A percentile compares a stretch with the other conserved stretches of the same genome.
Evolutionary conservation across 2,888 invertebrate genomes (phyloP).

Genomic region (Sphaerophoria rueppellii): DNA sequence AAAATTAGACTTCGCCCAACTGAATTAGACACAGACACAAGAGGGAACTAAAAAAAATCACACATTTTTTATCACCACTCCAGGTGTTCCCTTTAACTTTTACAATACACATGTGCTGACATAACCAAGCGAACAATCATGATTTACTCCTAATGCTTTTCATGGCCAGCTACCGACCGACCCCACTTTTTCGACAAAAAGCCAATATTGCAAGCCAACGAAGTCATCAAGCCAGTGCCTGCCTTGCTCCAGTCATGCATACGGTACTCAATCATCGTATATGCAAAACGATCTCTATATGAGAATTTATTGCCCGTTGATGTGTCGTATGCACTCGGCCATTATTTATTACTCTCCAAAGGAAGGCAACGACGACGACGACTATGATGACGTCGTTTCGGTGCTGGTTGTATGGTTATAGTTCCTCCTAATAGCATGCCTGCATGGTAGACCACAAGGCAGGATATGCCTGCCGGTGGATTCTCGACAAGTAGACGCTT

Average conservation of each 20-base stretch:
- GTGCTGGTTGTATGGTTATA: not conserved
- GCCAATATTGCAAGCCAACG: constrained; percentile 17
- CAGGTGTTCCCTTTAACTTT: constrained; percentile 47
- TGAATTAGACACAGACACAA: too few relatives aligned
- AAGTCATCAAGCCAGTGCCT: constrained; percentile 24
- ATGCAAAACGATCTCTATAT: constrained; percentile 67
- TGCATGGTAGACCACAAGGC: constrained; percentile 51
- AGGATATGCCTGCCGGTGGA: constrained; percentile 51
- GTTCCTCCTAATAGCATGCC: constrained; percentile 42
- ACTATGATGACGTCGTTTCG: not conserved
- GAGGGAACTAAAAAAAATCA: not conserved
- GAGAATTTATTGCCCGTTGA: constrained; percentile 69
- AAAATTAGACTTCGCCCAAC: too few relatives aligned
- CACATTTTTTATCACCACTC: constrained; percentile 25
- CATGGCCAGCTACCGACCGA: constrained; percentile 52
- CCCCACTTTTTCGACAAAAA: constrained; percentile 2
- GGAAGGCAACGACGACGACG: constrained; percentile 32
- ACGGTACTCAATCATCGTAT: constrained; percentile 65
- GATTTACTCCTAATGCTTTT: constrained; percentile 66
- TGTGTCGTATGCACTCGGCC: constrained; percentile 70
- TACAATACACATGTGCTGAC: constrained; percentile 60
- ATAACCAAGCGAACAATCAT: constrained; percentile 50
- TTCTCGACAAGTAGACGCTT: constrained; percentile 61
- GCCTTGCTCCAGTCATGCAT: constrained; percentile 41
- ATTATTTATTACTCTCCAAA: constrained; percentile 63